Percentiles rank a stretch among this genome's conserved stretches.
phyloP scores from a whole-genome alignment of 2,888 invertebrate genomes.

The Chironomus riparius region DNA sequence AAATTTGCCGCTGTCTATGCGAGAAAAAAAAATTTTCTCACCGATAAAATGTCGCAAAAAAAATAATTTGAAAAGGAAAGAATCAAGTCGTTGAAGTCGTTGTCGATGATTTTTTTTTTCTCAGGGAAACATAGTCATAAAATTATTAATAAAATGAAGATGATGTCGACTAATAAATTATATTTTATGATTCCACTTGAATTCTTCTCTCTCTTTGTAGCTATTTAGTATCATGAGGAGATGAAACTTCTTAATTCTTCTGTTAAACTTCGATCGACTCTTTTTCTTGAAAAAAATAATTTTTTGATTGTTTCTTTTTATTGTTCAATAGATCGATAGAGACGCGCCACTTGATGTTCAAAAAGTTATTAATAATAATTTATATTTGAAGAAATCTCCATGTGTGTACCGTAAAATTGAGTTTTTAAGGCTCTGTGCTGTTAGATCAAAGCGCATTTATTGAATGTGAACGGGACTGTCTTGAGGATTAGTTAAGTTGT shows the following conservation, averaged over 20 bases:
- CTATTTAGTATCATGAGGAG: too few relatives aligned
- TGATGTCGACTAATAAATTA: conserved; percentile 23
- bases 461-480: too few relatives aligned
- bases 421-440: too few relatives aligned
- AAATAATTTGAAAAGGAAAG: not conserved
- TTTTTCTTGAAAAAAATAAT: not conserved
- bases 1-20: not conserved
- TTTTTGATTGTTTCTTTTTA: conserved; percentile 6
- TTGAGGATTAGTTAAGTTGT: too few relatives aligned
- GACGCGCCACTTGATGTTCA: not conserved
- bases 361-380: too few relatives aligned
- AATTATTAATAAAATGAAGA: conserved; percentile 22
- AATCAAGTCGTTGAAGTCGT: not conserved
- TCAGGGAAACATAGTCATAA: conserved; percentile 16
- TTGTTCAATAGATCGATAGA: not conserved
- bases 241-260: conserved; percentile 17
- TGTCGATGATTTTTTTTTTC: not conserved
- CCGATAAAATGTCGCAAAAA: conserved; percentile 19
- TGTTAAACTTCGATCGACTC: not conserved
- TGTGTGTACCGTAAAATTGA: too few relatives aligned
- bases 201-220: not conserved
- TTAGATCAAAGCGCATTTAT: too few relatives aligned
- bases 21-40: conserved; percentile 19
- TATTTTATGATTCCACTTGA: conserved; percentile 27
- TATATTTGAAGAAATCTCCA: too few relatives aligned